Conservation (phyloP, 2,113 vertebrate species). For the Ibidorhyncha struthersii region DNA sequence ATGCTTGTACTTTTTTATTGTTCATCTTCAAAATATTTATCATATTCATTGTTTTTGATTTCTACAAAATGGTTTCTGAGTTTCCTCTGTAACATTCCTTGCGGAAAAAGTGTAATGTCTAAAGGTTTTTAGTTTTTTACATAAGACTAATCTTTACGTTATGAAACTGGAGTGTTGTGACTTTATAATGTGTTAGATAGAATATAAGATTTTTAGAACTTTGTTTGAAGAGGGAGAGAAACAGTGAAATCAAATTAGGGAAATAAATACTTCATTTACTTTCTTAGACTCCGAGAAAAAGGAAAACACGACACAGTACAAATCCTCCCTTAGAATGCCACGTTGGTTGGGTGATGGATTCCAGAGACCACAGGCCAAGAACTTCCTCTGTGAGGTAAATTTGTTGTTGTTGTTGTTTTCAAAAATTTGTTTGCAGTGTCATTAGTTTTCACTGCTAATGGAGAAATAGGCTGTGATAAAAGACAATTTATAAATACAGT, state of each 20-base stretch:
- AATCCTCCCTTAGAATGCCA: slow-evolving; percentile 91
- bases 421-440: neutral
- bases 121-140: neutral
- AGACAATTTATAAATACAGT: neutral
- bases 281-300: slow-evolving; percentile 88
- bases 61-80: neutral
- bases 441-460: neutral
- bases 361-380: slow-evolving; percentile 86
- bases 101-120: neutral
- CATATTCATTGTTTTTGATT: neutral
- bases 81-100: neutral
- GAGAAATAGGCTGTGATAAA: neutral
- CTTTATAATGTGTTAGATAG: slow-evolving; percentile 31
- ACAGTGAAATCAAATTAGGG: neutral
- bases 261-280: slow-evolving; percentile 55
- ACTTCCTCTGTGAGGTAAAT: slow-evolving; percentile 87
- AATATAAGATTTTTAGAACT: neutral
- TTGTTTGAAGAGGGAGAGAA: slow-evolving; percentile 4
- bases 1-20: neutral
- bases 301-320: slow-evolving; percentile 91
- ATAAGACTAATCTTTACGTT: neutral
- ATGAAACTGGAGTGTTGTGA: slow-evolving; percentile 33
- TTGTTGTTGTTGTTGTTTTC: neutral
- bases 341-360: slow-evolving; percentile 98
- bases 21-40: neutral